Percentiles rank a stretch among this genome's conserved stretches.
phyloP scores from a whole-genome alignment of 2,113 vertebrate species.

The Manacus vitellinus region DNA sequence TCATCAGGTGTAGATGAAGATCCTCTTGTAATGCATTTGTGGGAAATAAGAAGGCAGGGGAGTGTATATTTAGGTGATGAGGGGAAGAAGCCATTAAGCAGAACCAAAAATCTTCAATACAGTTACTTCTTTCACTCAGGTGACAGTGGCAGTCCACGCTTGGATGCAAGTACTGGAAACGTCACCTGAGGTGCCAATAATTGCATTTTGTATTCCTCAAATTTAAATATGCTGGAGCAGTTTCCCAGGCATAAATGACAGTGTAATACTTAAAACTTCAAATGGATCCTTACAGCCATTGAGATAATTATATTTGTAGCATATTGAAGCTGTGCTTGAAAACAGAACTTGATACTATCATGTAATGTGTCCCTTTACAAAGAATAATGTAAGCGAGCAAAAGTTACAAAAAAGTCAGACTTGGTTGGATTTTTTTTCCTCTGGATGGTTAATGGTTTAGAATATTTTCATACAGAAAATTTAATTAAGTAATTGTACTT shows the following conservation, averaged over 20 bases:
- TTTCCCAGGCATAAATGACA: background rate
- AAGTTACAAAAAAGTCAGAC: background rate
- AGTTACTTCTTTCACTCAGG: background rate
- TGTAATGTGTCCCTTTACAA: background rate
- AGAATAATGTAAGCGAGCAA: background rate
- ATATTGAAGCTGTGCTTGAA: conserved; percentile 18
- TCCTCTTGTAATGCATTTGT: background rate
- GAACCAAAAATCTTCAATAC: background rate
- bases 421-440: background rate
- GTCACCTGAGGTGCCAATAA: background rate
- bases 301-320: background rate
- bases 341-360: background rate
- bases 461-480: conserved; percentile 6
- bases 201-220: background rate
- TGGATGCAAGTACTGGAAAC: background rate
- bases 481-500: conserved; percentile 1
- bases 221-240: background rate
- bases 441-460: background rate
- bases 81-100: background rate
- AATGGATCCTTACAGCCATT: background rate
- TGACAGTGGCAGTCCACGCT: background rate
- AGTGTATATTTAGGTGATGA: background rate
- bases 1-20: background rate
- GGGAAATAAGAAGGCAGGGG: background rate
- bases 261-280: conserved; percentile 14